Conservation (phyloP, 2,113 vertebrate genomes). For the Erinaceus europaeus region DNA sequence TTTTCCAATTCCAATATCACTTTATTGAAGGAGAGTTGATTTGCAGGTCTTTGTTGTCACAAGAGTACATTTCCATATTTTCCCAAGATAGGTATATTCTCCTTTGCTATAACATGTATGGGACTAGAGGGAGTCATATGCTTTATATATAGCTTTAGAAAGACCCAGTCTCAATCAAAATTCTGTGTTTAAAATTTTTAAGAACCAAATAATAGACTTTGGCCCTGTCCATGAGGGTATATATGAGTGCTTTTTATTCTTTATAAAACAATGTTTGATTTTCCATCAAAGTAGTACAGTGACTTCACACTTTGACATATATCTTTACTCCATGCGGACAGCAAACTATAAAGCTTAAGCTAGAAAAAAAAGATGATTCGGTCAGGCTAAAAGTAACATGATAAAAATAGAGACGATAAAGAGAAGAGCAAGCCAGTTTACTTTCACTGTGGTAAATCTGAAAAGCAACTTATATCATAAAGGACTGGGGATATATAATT, state of each 20-base stretch:
- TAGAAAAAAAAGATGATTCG: not conserved
- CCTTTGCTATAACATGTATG: no score
- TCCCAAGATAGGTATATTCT: no score
- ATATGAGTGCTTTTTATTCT: not conserved
- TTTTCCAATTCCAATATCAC: no score
- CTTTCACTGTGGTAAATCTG: not conserved
- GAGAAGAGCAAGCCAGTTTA: not conserved
- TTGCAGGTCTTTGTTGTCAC: no score
- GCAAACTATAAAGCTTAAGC: not conserved
- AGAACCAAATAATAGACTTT: not conserved
- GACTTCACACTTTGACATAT: not conserved
- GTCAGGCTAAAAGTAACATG: not conserved
- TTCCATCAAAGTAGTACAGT: not conserved
- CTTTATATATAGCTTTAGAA: not conserved
- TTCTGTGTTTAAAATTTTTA: constrained; percentile 8
- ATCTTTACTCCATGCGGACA: not conserved
- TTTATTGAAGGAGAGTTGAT: no score
- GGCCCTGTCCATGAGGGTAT: not conserved
- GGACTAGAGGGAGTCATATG: not conserved
- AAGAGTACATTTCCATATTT: no score
- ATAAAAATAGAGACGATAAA: constrained; percentile 2
- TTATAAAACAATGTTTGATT: constrained; percentile 16
- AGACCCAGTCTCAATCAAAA: not conserved
- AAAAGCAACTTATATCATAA: not conserved
- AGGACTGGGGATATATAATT: not conserved